Conservation (phyloP, 53 echinoderm and acorn worm genomes). For the Holothuria leucospilota region DNA sequence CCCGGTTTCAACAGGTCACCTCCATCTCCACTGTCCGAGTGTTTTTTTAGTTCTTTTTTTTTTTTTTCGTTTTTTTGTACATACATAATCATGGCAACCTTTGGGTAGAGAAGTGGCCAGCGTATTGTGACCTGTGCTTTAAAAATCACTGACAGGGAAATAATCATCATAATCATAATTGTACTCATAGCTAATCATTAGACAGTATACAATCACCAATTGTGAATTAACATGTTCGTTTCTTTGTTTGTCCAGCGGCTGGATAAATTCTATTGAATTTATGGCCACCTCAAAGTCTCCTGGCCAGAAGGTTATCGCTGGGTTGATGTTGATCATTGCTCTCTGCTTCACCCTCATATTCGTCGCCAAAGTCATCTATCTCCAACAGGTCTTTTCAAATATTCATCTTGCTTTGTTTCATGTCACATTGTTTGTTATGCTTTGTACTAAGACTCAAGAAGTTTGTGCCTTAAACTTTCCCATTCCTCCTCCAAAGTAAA, state of each 20-base stretch:
- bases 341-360: slow-evolving; percentile 1
- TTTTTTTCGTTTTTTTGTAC: no score
- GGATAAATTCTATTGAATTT: slow-evolving; percentile 16
- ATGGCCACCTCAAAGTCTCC: background rate
- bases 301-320: slow-evolving; percentile 1
- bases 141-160: background rate
- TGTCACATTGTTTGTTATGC: no score
- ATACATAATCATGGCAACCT: no score
- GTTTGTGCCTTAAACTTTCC: no score
- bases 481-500: no score
- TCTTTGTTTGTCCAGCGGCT: slow-evolving; percentile 19
- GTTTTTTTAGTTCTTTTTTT: no score
- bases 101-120: no score
- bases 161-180: background rate
- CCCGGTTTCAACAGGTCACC: background rate
- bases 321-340: slow-evolving; percentile 1
- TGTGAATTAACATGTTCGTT: slow-evolving; percentile 8
- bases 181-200: background rate
- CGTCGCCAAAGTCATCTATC: background rate
- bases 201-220: background rate
- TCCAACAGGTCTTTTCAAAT: slow-evolving; percentile 3
- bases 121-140: no score
- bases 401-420: no score
- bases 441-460: no score
- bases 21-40: no score